Conservation (phyloP, 2,113 vertebrate species). For the Semnornis frantzii region DNA sequence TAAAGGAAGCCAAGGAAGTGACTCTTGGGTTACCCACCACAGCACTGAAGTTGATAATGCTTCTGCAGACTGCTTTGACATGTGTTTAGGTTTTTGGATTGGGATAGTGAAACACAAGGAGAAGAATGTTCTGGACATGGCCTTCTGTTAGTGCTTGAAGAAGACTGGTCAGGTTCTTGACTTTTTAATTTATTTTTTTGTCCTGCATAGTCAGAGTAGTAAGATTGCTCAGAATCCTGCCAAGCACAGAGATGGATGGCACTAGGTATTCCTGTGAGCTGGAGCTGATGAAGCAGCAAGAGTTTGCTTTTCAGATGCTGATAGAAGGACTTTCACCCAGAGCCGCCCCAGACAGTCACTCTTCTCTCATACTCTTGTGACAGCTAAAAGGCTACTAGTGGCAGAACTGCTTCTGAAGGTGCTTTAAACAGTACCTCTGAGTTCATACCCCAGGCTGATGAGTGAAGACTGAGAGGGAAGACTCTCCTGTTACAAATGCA, state of each 20-base stretch:
- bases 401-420: no score
- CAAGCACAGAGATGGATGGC: accelerated
- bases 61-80: not conserved
- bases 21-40: not conserved
- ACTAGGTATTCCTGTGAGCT: not conserved
- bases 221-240: not conserved
- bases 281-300: not conserved
- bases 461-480: accelerated
- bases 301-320: not conserved
- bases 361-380: no score
- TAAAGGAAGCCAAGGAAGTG: not conserved
- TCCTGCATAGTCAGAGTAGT: not conserved
- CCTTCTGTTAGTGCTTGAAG: not conserved
- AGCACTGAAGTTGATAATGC: not conserved
- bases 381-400: not conserved
- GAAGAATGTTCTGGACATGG: not conserved
- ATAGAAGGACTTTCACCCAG: no score
- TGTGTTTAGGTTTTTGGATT: not conserved
- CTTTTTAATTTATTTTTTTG: not conserved
- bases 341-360: no score
- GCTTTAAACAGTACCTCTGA: not conserved
- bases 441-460: not conserved
- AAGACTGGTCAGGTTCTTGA: not conserved
- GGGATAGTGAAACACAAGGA: not conserved
- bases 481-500: no score